Evolutionary conservation across 2,888 invertebrate genomes (phyloP), one percentile per base, ranked within the genome.

Genomic region (Aphodius granarius): DNA sequence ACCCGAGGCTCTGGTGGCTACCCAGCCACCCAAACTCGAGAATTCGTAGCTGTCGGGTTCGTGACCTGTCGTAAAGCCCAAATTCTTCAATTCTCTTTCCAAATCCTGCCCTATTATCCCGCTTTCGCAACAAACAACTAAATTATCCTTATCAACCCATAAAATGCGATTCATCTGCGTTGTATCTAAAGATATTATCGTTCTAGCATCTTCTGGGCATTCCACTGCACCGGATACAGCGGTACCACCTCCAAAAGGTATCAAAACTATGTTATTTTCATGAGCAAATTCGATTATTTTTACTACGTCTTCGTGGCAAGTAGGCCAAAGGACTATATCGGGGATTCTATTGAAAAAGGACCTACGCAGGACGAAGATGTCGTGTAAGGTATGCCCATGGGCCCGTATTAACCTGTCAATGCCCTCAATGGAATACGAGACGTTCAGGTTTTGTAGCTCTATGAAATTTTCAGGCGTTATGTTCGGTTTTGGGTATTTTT

Each of bases 1-100:
- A 73, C 99, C 99, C 62, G 87, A 87, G 2, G 87, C 87, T 80
- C 87, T 82, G 0, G 87, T 87, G 1, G 87, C 87, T 5, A 87
- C 86, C 99, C 99, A 99, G 0, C 99, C 99, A 4, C 99, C 99
- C 1, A 99, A 90, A 15, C 96, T 95, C 1, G 96, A 96, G 88
- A 99, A 99, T 88, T 99, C 99, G 87, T 96, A 97, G 1, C 98
- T 98, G 85, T 99, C 99, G 0, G 99, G 99, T 85, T 99, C 99
- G 86, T 99, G 98, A 0, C 99, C 99, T 0, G 95, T 93, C 0
- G 97, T 98, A 83, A 91, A 93, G 0, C 96, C 97, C 22, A 92
- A 89, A 15, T 91, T 89, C 15, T 92, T 90, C 83, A 98, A 89
- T 87, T 95, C 93, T 0, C 94, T 89, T 86, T 99, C 98, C 81